Evolutionary conservation across 2,888 invertebrate genomes (phyloP).

Genomic region (Drosophila meridiana): DNA sequence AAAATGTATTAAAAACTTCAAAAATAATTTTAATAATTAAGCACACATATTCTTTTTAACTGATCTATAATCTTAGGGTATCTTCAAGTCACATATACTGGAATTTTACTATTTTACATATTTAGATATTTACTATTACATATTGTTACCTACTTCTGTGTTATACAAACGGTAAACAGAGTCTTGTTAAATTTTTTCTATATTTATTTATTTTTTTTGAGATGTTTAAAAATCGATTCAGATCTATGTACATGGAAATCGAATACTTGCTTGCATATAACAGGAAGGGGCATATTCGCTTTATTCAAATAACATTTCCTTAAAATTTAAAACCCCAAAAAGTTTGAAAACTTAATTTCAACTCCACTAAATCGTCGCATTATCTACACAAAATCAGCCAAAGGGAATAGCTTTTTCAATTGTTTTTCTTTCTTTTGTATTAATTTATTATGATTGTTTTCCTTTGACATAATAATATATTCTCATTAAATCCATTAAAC

Average conservation of each 20-base stretch:
- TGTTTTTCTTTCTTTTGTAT: background rate
- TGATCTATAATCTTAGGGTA: background rate
- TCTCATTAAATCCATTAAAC: constrained; percentile 3
- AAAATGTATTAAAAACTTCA: no score
- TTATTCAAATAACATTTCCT: no score
- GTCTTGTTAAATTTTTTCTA: background rate
- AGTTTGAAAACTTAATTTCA: background rate
- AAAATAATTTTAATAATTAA: no score
- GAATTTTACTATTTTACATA: background rate
- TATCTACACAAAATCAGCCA: background rate
- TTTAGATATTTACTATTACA: no score
- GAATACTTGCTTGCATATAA: background rate
- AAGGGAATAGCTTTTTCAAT: background rate
- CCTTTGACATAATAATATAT: background rate
- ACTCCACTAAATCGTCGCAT: background rate
- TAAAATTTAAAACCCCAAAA: background rate
- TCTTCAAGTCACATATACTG: background rate
- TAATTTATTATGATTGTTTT: background rate
- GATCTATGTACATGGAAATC: background rate
- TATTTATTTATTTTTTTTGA: background rate
- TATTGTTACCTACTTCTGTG: background rate
- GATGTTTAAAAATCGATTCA: background rate
- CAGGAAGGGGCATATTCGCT: background rate
- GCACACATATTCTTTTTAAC: no score
- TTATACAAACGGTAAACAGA: background rate